These are phyloP conservation scores for Strongylocentrotus purpuratus DNA, from an alignment of 35 echinoderm and acorn worm genomes.

Conservation along the genomic window DNA sequence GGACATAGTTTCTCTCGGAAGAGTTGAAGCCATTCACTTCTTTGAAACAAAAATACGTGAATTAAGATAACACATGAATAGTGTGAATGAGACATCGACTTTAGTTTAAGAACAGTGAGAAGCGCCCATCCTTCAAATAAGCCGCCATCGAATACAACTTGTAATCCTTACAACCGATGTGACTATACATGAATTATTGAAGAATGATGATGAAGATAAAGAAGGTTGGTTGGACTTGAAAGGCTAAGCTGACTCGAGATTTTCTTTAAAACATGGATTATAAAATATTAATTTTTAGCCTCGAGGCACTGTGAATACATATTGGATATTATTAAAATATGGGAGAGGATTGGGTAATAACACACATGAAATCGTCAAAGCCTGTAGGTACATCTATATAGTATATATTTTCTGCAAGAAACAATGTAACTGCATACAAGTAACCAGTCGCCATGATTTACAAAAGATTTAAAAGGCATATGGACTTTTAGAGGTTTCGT, in stretches of 20 bases:
- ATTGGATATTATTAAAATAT: slow-evolving; percentile 6
- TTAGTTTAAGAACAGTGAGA: not conserved
- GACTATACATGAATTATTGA: not conserved
- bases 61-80: not conserved
- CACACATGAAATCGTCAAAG: not conserved
- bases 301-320: not conserved
- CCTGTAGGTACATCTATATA: too few species aligned
- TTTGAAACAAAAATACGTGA: not conserved
- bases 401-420: too few species aligned
- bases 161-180: not conserved
- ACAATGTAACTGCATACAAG: too few species aligned
- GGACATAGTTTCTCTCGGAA: not conserved
- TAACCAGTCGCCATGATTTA: too few species aligned
- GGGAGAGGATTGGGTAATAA: not conserved
- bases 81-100: too few species aligned
- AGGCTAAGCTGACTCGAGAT: not conserved
- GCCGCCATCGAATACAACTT: not conserved
- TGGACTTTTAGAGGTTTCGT: too few species aligned
- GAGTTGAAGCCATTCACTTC: not conserved
- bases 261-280: not conserved
- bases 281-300: not conserved
- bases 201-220: not conserved
- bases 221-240: not conserved
- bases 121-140: not conserved
- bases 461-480: too few species aligned